These are phyloP conservation scores for Rhinolophus sinicus DNA, from an alignment of 2,113 vertebrate species.

Conservation along the genomic window DNA sequence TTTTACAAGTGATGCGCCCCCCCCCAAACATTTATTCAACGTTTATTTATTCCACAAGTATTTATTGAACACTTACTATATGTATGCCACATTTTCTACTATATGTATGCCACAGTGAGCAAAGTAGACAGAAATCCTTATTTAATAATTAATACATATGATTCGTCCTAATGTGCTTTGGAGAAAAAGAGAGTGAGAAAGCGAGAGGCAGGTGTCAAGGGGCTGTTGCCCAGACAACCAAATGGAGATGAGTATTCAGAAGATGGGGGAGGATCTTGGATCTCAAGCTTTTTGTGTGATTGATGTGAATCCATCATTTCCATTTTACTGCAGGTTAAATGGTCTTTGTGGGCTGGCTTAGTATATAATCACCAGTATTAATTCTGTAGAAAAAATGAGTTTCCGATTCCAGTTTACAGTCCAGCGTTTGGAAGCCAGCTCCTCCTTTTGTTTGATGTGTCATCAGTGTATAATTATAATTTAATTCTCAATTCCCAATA, in stretches of 20 bases:
- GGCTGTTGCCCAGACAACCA: neutral
- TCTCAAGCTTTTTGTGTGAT: neutral
- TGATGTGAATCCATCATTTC: neutral
- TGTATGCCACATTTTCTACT: neutral
- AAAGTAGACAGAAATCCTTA: neutral
- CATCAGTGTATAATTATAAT: neutral
- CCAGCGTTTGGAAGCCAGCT: neutral
- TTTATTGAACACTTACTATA: neutral
- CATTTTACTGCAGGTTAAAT: no score
- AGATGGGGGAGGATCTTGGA: rapidly evolving
- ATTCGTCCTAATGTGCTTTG: neutral
- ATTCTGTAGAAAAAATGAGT: neutral
- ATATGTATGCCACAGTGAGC: neutral
- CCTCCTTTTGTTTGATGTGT: neutral
- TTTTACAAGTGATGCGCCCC: neutral
- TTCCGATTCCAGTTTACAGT: neutral
- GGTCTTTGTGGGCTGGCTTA: neutral
- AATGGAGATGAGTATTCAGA: rapidly evolving
- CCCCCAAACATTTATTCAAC: neutral
- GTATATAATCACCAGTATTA: neutral
- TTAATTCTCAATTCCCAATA: neutral
- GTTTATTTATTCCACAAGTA: neutral
- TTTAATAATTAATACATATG: neutral
- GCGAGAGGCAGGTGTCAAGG: neutral
- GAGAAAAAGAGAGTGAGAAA: neutral